Evolutionary conservation across 2,888 invertebrate species (phyloP).

Genomic region (Ormyrus thymus): DNA sequence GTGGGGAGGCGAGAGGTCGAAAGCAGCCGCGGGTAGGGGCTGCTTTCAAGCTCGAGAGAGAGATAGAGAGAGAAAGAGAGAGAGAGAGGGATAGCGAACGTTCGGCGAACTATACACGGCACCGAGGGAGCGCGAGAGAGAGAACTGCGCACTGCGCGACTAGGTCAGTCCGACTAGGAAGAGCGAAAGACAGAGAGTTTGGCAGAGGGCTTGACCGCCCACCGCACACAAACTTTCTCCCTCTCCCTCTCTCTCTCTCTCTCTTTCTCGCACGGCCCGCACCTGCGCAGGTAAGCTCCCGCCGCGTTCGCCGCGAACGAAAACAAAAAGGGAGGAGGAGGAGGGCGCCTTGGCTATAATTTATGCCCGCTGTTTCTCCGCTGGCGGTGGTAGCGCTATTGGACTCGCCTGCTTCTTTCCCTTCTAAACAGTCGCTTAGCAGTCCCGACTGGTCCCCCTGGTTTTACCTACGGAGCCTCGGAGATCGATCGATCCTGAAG

Average conservation of each 20-base stretch:
- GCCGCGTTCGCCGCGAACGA: no score
- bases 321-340: no score
- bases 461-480: no score
- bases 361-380: no score
- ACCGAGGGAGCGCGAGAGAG: background rate
- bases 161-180: conserved; percentile 31
- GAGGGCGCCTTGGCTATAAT: no score
- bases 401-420: no score
- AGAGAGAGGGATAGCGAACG: background rate
- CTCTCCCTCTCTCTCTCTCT: background rate
- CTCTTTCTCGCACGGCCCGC: no score
- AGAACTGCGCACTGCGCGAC: background rate
- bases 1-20: conserved; percentile 22
- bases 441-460: no score
- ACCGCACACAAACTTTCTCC: background rate
- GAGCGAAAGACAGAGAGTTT: background rate
- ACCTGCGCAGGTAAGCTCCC: no score
- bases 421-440: no score
- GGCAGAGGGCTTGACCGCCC: conserved; percentile 17
- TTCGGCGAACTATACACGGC: background rate
- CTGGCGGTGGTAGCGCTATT: no score
- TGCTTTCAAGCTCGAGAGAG: background rate
- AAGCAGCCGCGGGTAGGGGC: conserved; percentile 1
- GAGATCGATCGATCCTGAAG: no score
- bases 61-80: background rate